Evolutionary conservation across 1,140 invertebrate species (phyloP), one percentile per base, ranked within the genome.

Genomic region (Trissolcus basalis): DNA sequence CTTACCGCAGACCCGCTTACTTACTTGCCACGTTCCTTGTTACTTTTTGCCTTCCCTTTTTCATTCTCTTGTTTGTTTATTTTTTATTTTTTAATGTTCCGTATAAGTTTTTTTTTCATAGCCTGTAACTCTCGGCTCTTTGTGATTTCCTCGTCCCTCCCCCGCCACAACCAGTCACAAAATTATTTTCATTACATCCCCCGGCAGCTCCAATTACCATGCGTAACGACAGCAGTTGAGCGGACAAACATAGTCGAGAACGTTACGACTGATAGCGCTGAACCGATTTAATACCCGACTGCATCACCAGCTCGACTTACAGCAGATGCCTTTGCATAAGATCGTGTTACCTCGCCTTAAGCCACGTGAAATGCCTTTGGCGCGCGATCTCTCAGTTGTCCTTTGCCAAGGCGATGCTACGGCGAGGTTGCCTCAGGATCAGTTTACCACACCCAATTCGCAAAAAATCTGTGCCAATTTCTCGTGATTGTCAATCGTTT

Each of bases 301-400:
- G 86, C 85, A 70, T 78, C 80, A 71, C 78, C 83, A 84, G 82
- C 85, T 88, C 86, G 84, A 86, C 87, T 88, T 87, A 88, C 86
- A 86, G 82, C 87, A 87, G 84, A 87, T 87, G 84, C 72, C 82
- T 85, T 86, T 86, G 84, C 85, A 84, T 86, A 83, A 80, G 76
- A 87, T 88, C 87, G 83, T 82, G 82, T 87, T 88, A 87, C 86
- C 70, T 78, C 75, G 41, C 59, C 43, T 14, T 63, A 68, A 72
- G 79, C 72, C 78, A 78, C 70, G 73, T 63, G 70, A 77, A 49
- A 78, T 75, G 65, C 78, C 73, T 74, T 72, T 67, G 55, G 51
- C 65, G 71, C 41, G 71, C 45, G 80, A 80, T 80, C 81, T 83
- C 81, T 77, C 81, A 79, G 78, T 81, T 82, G 78, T 75, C 80